Evolutionary conservation across 2,888 invertebrate genomes (phyloP), one percentile per base, ranked within the genome.

Genomic region (Clivina fossor): DNA sequence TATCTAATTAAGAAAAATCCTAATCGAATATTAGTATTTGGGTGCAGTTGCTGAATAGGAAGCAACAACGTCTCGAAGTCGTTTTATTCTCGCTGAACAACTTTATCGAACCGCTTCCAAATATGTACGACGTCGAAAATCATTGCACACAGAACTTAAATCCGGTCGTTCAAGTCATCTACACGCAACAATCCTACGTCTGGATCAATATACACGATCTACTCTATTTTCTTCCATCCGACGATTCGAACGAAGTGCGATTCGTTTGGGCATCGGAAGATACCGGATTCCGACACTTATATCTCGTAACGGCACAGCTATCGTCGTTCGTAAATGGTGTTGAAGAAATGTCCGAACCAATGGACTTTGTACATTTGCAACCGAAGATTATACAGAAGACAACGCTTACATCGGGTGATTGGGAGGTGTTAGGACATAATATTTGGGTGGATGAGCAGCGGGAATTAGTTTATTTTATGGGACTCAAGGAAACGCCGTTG

Each of bases 161-260:
- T 50, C 74, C 79, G 3, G 75, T 78, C 41, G 78, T 80, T n/a
- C 80, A 80, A 68, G 81, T 81, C 15, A 74, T 81, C 60, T 80
- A 80, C 65, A 78, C 83, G 3, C 84, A 86, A 65, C 76, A 76
- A 57, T 85, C 90, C 0, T 82, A 85, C 56, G 83, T 91, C n/a
- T 96, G 96, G 96, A 85, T 96, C 57, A 95, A 96, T 74, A 90
- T 95, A 1, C 92, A 95, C 71, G 94, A 96, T 71, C 80, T 94
- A 58, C 76, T 96, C 0, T 81, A 92, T 71, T 94, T 95, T 73
- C 77, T 94, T 59, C 86, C 88, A 4, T 76, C 80, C 32, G 71
- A 69, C 8, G 79, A 81, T 56, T 68, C 72, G 13, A 71, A 72
- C 50, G 72, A 75, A 57, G 72, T 80, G 1, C 77, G 78, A 59